Evolutionary conservation across 1,140 invertebrate species (phyloP).

Genomic region (Aphelenchoides fujianensis): DNA sequence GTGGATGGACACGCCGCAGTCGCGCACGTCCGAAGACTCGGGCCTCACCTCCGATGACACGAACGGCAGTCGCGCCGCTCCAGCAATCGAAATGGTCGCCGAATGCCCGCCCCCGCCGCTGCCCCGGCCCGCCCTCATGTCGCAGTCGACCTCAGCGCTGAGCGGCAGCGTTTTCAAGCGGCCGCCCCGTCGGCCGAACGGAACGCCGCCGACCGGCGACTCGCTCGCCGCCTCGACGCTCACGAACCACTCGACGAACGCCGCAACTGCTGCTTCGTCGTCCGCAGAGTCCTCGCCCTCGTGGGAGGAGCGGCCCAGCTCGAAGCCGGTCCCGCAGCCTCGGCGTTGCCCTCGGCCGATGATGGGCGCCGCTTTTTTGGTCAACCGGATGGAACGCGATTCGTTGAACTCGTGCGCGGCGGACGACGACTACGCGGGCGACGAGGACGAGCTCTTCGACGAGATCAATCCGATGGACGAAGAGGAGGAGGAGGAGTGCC

Average conservation of each 20-base stretch:
- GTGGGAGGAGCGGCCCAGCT: conserved; percentile 22
- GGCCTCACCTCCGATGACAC: conserved; percentile 52
- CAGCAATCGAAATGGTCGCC: neutral
- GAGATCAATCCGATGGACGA: conserved; percentile 37
- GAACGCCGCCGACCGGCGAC: neutral
- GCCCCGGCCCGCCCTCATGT: conserved; percentile 30
- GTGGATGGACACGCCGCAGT: conserved; percentile 30
- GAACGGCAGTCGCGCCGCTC: neutral
- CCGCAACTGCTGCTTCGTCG: conserved; percentile 20
- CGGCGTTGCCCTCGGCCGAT: conserved; percentile 20
- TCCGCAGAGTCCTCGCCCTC: conserved; percentile 50
- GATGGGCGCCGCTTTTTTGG: conserved; percentile 17
- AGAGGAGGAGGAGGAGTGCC: too few relatives aligned
- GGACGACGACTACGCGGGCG: conserved; percentile 50
- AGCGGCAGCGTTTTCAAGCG: neutral
- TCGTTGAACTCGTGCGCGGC: conserved; percentile 49
- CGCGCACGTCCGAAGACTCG: conserved; percentile 49
- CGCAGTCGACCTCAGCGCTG: conserved; percentile 27
- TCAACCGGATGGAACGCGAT: conserved; percentile 48
- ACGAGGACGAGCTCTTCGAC: conserved; percentile 51
- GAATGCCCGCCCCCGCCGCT: neutral
- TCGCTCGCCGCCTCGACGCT: neutral
- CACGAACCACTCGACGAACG: conserved; percentile 2
- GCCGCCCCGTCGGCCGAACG: conserved; percentile 8
- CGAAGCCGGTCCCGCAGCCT: conserved; percentile 9